phyloP scores from a whole-genome alignment of 2,113 vertebrate species.

The Paracanthobrama guichenoti region DNA sequence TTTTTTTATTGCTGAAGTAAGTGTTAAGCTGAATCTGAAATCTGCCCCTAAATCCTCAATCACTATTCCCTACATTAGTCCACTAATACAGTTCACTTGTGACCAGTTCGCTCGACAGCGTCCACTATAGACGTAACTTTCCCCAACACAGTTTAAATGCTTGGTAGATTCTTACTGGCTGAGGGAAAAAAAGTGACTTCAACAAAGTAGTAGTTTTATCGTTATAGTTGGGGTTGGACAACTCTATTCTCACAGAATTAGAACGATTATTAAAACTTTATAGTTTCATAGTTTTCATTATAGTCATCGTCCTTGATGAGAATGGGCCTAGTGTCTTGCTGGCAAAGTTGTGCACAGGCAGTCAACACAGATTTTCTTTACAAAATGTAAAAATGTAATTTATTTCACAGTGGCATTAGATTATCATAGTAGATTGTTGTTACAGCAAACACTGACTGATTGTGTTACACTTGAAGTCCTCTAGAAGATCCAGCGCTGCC shows the following conservation, averaged over 20 bases:
- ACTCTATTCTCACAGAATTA: background rate
- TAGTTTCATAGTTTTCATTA: background rate
- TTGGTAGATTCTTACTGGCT: background rate
- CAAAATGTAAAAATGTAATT: background rate
- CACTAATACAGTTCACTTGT: too few relatives aligned
- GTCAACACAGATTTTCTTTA: background rate
- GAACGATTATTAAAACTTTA: background rate
- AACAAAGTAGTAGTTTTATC: background rate
- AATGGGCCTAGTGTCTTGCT: background rate
- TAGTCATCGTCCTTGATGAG: background rate
- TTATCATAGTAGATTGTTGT: background rate
- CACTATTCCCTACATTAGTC: too few relatives aligned
- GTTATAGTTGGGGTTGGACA: too few relatives aligned
- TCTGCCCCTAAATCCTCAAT: too few relatives aligned
- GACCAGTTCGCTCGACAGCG: too few relatives aligned
- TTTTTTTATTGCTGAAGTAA: too few relatives aligned
- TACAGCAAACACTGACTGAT: background rate
- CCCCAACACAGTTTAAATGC: background rate
- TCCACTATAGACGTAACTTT: too few relatives aligned
- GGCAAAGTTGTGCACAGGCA: background rate
- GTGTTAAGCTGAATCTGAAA: too few relatives aligned
- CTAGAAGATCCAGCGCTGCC: background rate
- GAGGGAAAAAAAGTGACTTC: background rate
- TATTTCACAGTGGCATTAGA: background rate
- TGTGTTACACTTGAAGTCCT: background rate